Conservation (phyloP, 2,888 invertebrate genomes). For the Melipona bicolor region DNA sequence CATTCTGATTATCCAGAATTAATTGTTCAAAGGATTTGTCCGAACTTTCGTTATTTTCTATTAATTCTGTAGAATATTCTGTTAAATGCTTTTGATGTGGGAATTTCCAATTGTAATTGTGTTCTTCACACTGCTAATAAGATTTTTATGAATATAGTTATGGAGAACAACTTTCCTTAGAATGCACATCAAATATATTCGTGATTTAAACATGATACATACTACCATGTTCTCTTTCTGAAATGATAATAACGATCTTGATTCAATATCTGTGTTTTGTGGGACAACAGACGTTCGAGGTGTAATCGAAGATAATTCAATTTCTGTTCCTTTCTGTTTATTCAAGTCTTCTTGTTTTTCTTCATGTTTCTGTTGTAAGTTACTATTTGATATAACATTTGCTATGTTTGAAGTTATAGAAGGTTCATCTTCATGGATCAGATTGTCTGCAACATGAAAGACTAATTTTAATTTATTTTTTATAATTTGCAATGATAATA, state of each 20-base stretch:
- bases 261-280: not conserved
- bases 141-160: constrained; percentile 30
- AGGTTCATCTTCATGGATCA: not conserved
- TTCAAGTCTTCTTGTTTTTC: not conserved
- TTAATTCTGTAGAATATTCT: constrained; percentile 61
- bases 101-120: constrained; percentile 41
- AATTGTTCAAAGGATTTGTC: constrained; percentile 32
- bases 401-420: not conserved
- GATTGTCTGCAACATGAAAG: constrained; percentile 4
- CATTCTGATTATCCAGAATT: constrained; percentile 22
- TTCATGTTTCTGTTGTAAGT: not conserved
- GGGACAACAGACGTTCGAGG: constrained; percentile 3
- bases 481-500: not conserved
- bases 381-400: constrained; percentile 30
- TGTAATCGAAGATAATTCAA: constrained; percentile 17
- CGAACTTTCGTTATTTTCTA: constrained; percentile 35
- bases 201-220: not conserved
- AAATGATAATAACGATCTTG: constrained; percentile 20
- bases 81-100: constrained; percentile 54
- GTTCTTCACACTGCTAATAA: constrained; percentile 29
- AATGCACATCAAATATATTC: constrained; percentile 10
- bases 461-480: not conserved
- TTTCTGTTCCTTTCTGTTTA: not conserved
- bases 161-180: not conserved
- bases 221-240: constrained; percentile 27